Base-by-base conservation (phyloP, 2,797 vertebrate species). In the Crenuchus spilurus region DNA sequence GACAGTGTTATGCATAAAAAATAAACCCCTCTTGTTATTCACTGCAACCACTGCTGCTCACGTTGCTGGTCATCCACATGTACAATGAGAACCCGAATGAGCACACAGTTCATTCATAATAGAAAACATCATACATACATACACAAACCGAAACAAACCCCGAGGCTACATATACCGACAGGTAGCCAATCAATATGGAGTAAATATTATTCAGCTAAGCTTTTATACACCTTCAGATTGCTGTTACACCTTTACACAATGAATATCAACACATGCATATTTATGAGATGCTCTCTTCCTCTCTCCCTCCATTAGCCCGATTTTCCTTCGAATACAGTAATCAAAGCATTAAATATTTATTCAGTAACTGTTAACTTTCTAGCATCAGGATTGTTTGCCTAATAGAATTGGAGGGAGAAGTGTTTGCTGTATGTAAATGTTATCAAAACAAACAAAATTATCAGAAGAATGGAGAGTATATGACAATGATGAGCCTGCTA, bases 191-290 rank as follows among this genome's bases (percentile, higher is more conserved):
- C 33, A 39, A 11, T 37, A 13, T 22, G 35, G 31, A 39, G 33
- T 35, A 37, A 61, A 33, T 35, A 67, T 52, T 33, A 5, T 68
- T 31, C 33, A 39, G 1, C 33, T 11, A 2, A 68, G 13, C 13
- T 14, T 41, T 30, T 57, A 18, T 31, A 70, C 6, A 28, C 35
- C 16, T 9, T 49, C 68, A 54, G 37, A 42, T 22, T 49, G 48
- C 54, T 52, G 18, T 35, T 35, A 65, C 51, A 41, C 60, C 60
- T 69, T 41, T 30, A 49, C 63, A 48, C 22, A 52, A 44, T 90
- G 72, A 79, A 90, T 90, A 86, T 89, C 90, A 92, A 87, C 86
- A 87, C 82, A 84, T 91, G 88, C 89, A 91, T 91, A 92, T 92
- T 90, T 86, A 90, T 90, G 77, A 78, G 77, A 82, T 79, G 49